Base-by-base conservation (phyloP, 2,888 invertebrate species). In the Ectemnius lituratus region DNA sequence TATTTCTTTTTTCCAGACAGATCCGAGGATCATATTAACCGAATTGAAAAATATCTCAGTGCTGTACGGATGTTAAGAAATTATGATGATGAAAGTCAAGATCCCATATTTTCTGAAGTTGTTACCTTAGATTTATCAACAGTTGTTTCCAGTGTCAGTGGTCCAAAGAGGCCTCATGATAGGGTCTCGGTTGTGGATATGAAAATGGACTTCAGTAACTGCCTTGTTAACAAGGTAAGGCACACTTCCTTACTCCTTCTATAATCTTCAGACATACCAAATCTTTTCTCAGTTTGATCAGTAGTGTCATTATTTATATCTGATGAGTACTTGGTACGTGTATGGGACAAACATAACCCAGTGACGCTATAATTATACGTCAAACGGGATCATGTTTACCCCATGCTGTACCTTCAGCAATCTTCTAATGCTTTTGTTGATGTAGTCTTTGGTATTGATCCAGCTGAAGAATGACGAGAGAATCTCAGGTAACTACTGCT, bases 161-260 rank as follows among this genome's bases (percentile, higher is more conserved):
- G 99, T 0, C 99, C 99, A 0, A 99, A 99, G 90, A 92, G 99
- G 65, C 99, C 99, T 0, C 99, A 99, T 84, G 99, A 99, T 92
- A 93, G 98, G 23, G 98, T 99, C 3, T 94, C 98, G 0, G 97
- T 99, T 0, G 91, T 94, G 0, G 95, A 96, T 58, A 98, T 99
- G 97, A 97, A 98, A 90, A 91, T 92, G 13, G 99, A 99, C 91
- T 99, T 99, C 91, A 91, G 92, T 16, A 92, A 93, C 0, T 99
- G 98, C 84, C 94, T 99, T 13, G 93, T 93, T 14, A 97, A 94
- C 87, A 98, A 97, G 94, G 98, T 98, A 92, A 92, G 92, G 52
- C 18, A 49, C 28, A 18, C 28, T 70, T 57, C 46, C 28, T 67
- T 4, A 63, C 57, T 59, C 14, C 23, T 67, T 11, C 37, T 37